Conservation (phyloP, 2,113 vertebrate genomes). For the Polyodon spathula region DNA sequence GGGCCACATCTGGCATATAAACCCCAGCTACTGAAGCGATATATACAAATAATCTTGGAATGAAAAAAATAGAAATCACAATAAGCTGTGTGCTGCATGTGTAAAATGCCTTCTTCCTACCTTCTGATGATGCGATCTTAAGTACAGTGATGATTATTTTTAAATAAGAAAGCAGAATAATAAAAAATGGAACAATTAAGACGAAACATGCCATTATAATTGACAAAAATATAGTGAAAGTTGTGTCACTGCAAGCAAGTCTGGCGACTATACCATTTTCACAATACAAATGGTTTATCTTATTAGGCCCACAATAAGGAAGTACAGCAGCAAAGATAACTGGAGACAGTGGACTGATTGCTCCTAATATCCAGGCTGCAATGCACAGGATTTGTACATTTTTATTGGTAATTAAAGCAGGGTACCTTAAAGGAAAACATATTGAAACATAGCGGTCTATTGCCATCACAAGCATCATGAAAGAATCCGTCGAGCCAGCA, state of each 20-base stretch:
- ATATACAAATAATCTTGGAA: constrained; percentile 2
- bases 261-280: too few species aligned
- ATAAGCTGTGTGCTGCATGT: neutral
- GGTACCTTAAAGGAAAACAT: neutral
- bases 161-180: neutral
- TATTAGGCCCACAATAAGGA: too few species aligned
- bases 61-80: constrained; percentile 2
- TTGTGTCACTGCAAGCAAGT: too few species aligned
- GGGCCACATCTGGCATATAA: neutral
- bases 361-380: neutral
- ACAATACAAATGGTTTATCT: too few species aligned
- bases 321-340: too few species aligned
- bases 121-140: neutral
- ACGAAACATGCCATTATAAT: neutral
- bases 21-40: neutral
- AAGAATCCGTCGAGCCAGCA: neutral
- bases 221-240: too few species aligned
- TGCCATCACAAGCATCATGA: neutral
- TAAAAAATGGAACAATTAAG: neutral
- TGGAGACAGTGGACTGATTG: neutral
- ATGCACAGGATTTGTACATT: neutral
- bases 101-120: neutral
- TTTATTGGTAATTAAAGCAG: neutral
- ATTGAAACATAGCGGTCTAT: neutral
- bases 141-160: neutral